Evolutionary conservation across 2,888 invertebrate genomes (phyloP), one percentile per base, ranked within the genome.

Genomic region (Macrosiphum euphorbiae): DNA sequence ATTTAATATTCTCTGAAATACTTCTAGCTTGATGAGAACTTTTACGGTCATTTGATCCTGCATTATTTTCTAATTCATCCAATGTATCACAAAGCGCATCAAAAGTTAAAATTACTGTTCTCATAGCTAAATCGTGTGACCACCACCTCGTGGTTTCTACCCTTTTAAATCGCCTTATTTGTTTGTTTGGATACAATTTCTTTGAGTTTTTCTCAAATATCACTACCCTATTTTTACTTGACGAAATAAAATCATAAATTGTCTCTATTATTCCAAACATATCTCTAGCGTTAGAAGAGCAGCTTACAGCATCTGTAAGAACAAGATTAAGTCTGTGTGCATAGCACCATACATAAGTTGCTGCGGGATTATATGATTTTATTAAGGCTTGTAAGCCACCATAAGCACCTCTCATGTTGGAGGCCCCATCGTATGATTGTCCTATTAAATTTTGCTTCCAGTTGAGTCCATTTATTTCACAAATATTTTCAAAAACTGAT

Each of bases 361-460:
- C 85, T 44, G 44, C 47, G 11, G 86, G 28, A 47, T 86, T 86
- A 10, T 10, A 28, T 26, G 86, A 47, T 28, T 84, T 84, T 44
- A 86, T 86, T 47, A 47, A 26, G 11, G 85, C 24, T 28, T 86
- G 85, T 26, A 86, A 44, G 44, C 47, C 85, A 26, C 28, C 26
- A 47, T 86, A 86, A 47, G 44, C 24, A 20, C 85, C 85, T 86
- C 85, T 86, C 85, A 86, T 86, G 44, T 86, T 86, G 11, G 85
- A 86, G 7, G 47, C 47, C 11, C 47, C 85, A 47, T 86, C 47
- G 44, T 86, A 86, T 86, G 85, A 86, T 47, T 86, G 85, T 0
- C 85, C 47, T 28, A 86, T 44, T 86, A 86, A 86, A 47, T 47
- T 13, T 8, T 47, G 44, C n/a, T 86, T 86, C 86, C 47, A 86